A percentile compares a stretch with the other conserved stretches of the same genome.
These are phyloP conservation scores for Melipona quadrifasciata DNA, from an alignment of 1,140 invertebrate genomes.

Conservation along the genomic window DNA sequence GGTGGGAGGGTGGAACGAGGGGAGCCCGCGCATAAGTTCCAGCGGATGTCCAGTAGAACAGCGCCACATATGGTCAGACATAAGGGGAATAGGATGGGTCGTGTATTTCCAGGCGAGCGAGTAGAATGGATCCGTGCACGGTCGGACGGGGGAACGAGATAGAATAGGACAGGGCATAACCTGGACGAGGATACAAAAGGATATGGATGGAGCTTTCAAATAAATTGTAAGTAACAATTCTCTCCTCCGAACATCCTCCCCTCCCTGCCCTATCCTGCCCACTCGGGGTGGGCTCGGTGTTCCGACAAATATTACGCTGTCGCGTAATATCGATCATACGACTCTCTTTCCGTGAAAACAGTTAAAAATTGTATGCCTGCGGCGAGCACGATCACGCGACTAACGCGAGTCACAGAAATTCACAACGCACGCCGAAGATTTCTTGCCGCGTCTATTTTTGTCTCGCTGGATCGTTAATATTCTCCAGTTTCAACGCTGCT, in stretches of 20 bases:
- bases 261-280: no score
- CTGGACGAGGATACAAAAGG: slow-evolving; percentile 23
- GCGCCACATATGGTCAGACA: slow-evolving; percentile 27
- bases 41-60: slow-evolving; percentile 18
- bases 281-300: not conserved
- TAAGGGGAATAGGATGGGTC: slow-evolving; percentile 18
- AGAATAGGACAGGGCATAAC: slow-evolving; percentile 2
- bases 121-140: slow-evolving; percentile 8
- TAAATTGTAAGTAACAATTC: slow-evolving; percentile 34
- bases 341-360: slow-evolving; percentile 6
- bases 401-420: not conserved
- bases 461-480: not conserved
- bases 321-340: slow-evolving; percentile 7
- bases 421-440: not conserved
- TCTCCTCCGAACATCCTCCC: not conserved
- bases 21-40: not conserved
- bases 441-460: not conserved
- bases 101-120: slow-evolving; percentile 6
- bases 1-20: no score
- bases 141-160: not conserved
- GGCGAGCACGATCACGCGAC: not conserved
- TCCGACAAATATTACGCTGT: not conserved
- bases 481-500: not conserved
- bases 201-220: slow-evolving; percentile 23
- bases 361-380: not conserved